Conservation (phyloP, 2,888 invertebrate species). For the Eudiplozoon nipponicum region DNA sequence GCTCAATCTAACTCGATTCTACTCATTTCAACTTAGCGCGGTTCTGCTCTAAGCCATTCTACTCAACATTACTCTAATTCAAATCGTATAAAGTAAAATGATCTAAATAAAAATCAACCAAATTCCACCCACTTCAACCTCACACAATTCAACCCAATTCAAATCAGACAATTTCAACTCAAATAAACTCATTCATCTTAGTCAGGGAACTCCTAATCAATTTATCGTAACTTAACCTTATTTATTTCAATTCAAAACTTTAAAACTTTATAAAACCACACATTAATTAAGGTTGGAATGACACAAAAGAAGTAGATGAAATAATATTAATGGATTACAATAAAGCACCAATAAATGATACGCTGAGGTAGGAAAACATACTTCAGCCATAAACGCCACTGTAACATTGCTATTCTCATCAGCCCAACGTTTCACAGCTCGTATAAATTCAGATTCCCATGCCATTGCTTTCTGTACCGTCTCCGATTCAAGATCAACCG, state of each 20-base stretch:
- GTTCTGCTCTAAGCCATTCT: no score
- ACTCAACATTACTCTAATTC: no score
- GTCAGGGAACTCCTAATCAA: not conserved
- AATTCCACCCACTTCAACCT: no score
- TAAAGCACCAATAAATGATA: not conserved
- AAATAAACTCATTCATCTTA: no score
- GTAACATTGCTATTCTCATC: conserved; percentile 21
- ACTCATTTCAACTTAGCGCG: no score
- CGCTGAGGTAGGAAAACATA: conserved; percentile 16
- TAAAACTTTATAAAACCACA: not conserved
- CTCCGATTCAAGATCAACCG: conserved; percentile 22
- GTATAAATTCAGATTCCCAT: conserved; percentile 21
- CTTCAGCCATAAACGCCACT: conserved; percentile 29
- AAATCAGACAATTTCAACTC: no score
- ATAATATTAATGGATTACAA: not conserved
- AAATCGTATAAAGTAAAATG: no score
- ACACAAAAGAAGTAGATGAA: not conserved
- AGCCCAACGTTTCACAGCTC: conserved; percentile 24
- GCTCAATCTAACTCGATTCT: no score
- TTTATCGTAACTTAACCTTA: not conserved
- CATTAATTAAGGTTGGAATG: not conserved
- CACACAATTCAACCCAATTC: no score
- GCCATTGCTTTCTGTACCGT: conserved; percentile 12
- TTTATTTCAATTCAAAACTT: not conserved
- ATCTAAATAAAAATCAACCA: no score